Conservation (phyloP, 2,797 vertebrate species). For the Channa striata region DNA sequence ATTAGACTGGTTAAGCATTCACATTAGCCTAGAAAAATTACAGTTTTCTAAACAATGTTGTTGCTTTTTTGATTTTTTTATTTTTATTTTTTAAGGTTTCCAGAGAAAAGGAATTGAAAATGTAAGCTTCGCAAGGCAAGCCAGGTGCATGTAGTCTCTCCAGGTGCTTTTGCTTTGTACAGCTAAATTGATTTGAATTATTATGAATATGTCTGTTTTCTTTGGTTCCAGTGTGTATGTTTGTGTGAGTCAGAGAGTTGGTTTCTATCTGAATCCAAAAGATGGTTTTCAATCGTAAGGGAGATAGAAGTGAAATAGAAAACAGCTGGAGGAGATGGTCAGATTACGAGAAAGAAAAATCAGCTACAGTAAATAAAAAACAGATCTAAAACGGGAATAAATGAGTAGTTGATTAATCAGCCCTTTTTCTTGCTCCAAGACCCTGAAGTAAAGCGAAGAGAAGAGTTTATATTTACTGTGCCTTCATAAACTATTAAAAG, state of each 20-base stretch:
- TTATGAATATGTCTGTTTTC: conserved; percentile 52
- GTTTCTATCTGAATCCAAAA: conserved; percentile 23
- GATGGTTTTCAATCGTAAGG: conserved; percentile 21
- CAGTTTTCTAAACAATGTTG: too few relatives aligned
- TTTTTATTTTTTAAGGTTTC: conserved; percentile 47
- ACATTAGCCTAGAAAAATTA: conserved; percentile 42
- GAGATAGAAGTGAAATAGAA: conserved; percentile 21
- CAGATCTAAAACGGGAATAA: background rate
- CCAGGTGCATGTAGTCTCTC: conserved; percentile 44
- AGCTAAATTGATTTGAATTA: conserved; percentile 61
- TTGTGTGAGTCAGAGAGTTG: conserved; percentile 37
- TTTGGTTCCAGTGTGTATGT: conserved; percentile 39
- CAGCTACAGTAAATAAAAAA: background rate
- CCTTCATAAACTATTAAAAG: conserved; percentile 10
- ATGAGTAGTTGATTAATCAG: conserved; percentile 14
- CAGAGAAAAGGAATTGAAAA: conserved; percentile 27
- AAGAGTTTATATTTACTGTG: conserved; percentile 5
- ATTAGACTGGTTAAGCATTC: conserved; percentile 21
- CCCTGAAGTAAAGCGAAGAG: conserved; percentile 26
- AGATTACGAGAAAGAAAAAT: conserved; percentile 1
- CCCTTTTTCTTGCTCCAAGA: background rate
- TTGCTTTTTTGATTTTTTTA: too few relatives aligned
- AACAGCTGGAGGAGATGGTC: conserved; percentile 20
- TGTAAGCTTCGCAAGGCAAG: conserved; percentile 44
- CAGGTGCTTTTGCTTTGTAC: conserved; percentile 59